Evolutionary conservation across 1,140 invertebrate species (phyloP), one percentile per base, ranked within the genome.

Genomic region (Cydia fagiglandana): DNA sequence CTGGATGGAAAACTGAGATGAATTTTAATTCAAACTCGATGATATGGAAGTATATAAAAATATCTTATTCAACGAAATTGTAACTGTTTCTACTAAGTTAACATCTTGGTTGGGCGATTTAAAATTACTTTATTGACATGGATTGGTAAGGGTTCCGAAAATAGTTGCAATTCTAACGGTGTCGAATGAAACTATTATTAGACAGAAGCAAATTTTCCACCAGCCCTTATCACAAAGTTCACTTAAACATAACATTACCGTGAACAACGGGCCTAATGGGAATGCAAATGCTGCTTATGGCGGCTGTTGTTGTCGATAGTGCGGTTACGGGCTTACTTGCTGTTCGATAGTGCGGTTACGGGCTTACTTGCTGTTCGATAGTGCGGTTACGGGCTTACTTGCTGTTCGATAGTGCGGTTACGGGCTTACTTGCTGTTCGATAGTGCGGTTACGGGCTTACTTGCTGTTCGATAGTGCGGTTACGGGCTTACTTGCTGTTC

Each of bases 251-350:
- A 70, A 17, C 66, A 70, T 66, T 70, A 73, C 73, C 70, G 74
- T 66, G 47, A 75, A 76, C 73, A 76, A 53, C 73, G 77, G 45
- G 50, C 66, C 76, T 79, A 79, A 81, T 81, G 78, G 75, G 75
- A 76, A 81, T 81, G 81, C 79, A 77, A 84, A 82, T 84, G 78
- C 70, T 70, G 66, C 34, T 70, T 70, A 70, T 70, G 20, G 66
- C 66, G 12, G 34, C 66, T 70, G 66, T 41, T 41, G 66, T 45
- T 70, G 66, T 70, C 66, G 66, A 70, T 70, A 70, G 66, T 70
- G 66, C 34, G 66, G 66, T 41, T 17, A 24, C 34, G 34, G 66
- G 7, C 4, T 47, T 47, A 47, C 45, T 47, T 47, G 45, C 45
- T 41, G 13, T 47, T 70, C 66, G 66, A 70, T 70, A 70, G 66